Percentiles rank a stretch among this genome's conserved stretches.
Evolutionary conservation across 2,888 invertebrate species (phyloP).

Genomic region (Hymenopus coronatus): DNA sequence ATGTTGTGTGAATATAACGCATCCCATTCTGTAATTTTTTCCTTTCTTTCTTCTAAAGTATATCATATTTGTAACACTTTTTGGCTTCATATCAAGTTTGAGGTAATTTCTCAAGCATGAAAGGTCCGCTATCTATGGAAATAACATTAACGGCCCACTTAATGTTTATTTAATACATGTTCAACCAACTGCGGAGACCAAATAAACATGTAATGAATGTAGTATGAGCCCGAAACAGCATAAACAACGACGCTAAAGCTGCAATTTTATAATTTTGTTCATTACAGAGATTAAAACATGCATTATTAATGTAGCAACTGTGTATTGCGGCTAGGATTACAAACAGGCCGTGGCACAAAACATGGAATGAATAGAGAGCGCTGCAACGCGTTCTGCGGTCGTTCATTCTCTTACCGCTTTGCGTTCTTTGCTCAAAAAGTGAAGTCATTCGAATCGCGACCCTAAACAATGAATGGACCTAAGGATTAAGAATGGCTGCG

Average conservation of each 20-base stretch:
- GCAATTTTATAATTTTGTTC: background rate
- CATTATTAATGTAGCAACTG: background rate
- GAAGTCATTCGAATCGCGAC: too few species aligned
- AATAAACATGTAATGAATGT: background rate
- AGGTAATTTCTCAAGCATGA: background rate
- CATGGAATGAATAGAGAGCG: background rate
- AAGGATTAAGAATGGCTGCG: too few species aligned
- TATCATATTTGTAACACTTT: background rate
- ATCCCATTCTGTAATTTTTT: too few species aligned
- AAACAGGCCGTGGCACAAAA: background rate
- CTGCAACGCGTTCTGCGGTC: background rate
- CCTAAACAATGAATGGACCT: too few species aligned
- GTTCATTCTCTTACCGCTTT: background rate
- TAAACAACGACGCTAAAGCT: background rate
- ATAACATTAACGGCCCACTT: background rate
- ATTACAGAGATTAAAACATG: background rate
- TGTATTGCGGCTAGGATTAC: background rate
- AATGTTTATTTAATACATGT: background rate
- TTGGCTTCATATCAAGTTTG: background rate
- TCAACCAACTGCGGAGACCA: background rate
- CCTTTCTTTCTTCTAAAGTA: too few species aligned
- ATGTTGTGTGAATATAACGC: too few species aligned
- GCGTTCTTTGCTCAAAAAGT: background rate
- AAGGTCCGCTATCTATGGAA: background rate
- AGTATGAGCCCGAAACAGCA: background rate